A percentile compares a stretch with the other conserved stretches of the same genome.
phyloP scores from a whole-genome alignment of 2,113 vertebrate genomes.

The Diadophis punctatus region DNA sequence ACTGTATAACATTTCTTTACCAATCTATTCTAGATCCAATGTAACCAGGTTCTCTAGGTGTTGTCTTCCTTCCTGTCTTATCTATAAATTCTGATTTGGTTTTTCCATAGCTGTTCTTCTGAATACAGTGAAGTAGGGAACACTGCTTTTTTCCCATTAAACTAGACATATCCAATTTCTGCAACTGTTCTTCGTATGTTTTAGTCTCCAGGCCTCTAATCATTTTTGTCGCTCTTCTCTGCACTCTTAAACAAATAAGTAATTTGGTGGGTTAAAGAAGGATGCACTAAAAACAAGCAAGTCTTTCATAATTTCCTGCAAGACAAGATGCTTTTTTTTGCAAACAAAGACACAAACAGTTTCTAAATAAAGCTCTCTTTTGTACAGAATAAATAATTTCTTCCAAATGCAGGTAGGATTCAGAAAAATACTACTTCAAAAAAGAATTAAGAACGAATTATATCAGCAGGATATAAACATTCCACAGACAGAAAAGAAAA shows the following conservation, averaged over 20 bases:
- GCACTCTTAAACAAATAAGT: neutral
- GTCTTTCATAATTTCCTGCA: neutral
- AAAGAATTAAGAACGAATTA: neutral
- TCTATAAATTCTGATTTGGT: no score
- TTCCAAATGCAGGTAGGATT: neutral
- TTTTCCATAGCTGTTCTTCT: no score
- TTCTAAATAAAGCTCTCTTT: neutral
- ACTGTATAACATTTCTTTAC: neutral
- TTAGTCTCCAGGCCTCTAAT: neutral
- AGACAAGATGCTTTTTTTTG: neutral
- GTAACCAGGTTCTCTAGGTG: no score
- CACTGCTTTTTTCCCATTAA: no score
- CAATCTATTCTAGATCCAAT: neutral
- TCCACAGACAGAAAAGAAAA: neutral
- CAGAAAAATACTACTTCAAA: neutral
- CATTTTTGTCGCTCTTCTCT: neutral
- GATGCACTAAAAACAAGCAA: neutral
- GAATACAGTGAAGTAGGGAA: no score
- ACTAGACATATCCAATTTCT: no score
- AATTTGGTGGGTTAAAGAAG: neutral
- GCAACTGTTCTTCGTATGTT: neutral
- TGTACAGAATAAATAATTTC: neutral
- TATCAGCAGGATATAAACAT: neutral
- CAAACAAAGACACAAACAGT: neutral
- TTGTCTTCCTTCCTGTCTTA: no score